These are phyloP conservation scores for Caerostris darwini DNA, from an alignment of 1,140 invertebrate species.

Conservation along the genomic window DNA sequence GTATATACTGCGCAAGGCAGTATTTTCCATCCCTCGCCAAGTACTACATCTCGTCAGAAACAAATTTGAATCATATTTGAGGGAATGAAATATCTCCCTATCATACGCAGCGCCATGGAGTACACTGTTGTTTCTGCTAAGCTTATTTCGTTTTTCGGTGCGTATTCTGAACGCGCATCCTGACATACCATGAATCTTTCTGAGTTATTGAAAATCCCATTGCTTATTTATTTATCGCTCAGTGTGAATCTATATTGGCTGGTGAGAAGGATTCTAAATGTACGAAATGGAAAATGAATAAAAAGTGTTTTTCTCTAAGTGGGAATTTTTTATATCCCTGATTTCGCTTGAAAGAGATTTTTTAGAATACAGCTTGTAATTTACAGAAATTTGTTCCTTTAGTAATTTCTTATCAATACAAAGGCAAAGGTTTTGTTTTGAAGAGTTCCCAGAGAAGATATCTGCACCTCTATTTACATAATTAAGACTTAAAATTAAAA, in stretches of 20 bases:
- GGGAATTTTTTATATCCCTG: too few species aligned
- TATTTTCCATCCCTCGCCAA: neutral
- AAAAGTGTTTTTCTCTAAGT: too few species aligned
- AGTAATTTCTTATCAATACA: too few species aligned
- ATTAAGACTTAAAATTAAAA: too few species aligned
- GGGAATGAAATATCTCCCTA: slow-evolving; percentile 42
- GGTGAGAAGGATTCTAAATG: neutral
- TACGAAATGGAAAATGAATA: neutral
- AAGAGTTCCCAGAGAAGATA: too few species aligned
- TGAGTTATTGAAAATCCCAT: slow-evolving; percentile 35
- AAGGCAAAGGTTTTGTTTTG: too few species aligned
- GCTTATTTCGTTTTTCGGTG: slow-evolving; percentile 6
- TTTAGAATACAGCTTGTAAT: too few species aligned
- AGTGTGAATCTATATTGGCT: neutral
- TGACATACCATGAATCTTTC: neutral
- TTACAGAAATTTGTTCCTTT: too few species aligned
- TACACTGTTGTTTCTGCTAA: neutral
- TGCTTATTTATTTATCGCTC: slow-evolving; percentile 42
- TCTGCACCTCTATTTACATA: too few species aligned
- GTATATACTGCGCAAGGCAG: neutral
- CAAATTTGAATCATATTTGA: slow-evolving; percentile 49
- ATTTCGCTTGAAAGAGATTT: too few species aligned
- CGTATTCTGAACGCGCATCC: slow-evolving; percentile 5
- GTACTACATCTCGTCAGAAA: slow-evolving; percentile 27
- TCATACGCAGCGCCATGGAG: neutral